Percentiles rank a stretch among this genome's conserved stretches.
phyloP scores from a whole-genome alignment of 2,113 vertebrate species.

The Phasianus colchicus region DNA sequence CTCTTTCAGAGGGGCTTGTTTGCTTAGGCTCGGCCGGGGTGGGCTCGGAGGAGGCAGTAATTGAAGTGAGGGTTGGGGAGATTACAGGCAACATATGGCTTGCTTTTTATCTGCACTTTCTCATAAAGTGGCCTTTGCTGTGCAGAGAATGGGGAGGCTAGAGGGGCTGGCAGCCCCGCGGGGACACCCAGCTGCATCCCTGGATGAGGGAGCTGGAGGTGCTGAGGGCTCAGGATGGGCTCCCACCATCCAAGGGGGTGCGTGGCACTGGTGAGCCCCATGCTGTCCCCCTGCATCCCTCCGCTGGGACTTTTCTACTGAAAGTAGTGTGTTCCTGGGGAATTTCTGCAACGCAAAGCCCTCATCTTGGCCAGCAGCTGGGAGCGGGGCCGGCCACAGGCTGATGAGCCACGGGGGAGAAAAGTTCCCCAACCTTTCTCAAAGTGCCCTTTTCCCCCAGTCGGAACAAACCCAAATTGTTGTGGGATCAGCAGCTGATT shows the following conservation, averaged over 20 bases:
- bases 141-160: background rate
- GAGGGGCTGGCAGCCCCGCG: background rate
- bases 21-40: slow-evolving; percentile 77
- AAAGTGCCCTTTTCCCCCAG: slow-evolving; percentile 43
- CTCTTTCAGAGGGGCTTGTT: slow-evolving; percentile 83
- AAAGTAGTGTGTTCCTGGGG: slow-evolving; percentile 7
- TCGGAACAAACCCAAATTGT: slow-evolving; percentile 31
- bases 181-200: background rate
- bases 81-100: slow-evolving; percentile 86
- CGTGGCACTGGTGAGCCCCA: slow-evolving; percentile 8
- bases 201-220: accelerated
- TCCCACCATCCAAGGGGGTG: background rate
- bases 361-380: background rate
- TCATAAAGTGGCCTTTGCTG: slow-evolving; percentile 80
- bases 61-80: slow-evolving; percentile 84
- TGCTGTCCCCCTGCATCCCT: background rate
- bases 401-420: background rate
- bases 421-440: slow-evolving; percentile 56
- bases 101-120: slow-evolving; percentile 83
- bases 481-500: background rate
- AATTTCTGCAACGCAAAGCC: background rate
- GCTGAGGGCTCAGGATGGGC: background rate
- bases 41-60: slow-evolving; percentile 81
- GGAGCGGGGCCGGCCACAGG: background rate
- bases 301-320: background rate